A percentile compares a stretch with the other conserved stretches of the same genome.
Conservation (phyloP, 2,113 vertebrate genomes). For the Bujurquina vittata region DNA sequence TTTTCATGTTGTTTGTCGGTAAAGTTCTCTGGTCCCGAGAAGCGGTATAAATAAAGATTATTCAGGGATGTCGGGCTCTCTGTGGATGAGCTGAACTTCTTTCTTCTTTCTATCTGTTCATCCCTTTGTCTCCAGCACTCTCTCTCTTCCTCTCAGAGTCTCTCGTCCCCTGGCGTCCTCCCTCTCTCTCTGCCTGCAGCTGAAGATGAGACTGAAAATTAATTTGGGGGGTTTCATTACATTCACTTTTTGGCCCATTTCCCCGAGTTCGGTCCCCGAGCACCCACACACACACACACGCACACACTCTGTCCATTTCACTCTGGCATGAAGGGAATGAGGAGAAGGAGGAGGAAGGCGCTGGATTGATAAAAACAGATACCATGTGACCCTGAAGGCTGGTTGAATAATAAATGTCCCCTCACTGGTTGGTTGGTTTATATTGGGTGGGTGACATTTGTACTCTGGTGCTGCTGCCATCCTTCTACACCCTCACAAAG, state of each 20-base stretch:
- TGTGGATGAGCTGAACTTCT: background rate
- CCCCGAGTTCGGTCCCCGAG: conserved; percentile 75
- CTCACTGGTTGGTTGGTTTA: background rate
- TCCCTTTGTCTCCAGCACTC: conserved; percentile 2
- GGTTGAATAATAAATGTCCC: conserved; percentile 3
- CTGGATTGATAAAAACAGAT: background rate
- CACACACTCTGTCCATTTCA: conserved; percentile 26
- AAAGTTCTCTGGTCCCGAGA: background rate
- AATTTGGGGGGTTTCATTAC: conserved; percentile 79
- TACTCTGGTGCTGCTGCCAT: background rate
- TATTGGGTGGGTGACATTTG: background rate
- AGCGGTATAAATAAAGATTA: background rate
- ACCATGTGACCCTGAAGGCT: conserved; percentile 7
- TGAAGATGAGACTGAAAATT: conserved; percentile 79
- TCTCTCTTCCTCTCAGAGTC: background rate
- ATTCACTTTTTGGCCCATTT: conserved; percentile 80
- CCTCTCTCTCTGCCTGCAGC: conserved; percentile 65
- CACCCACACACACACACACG: background rate
- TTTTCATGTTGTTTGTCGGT: no score
- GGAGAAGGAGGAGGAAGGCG: background rate
- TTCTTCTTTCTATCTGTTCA: conserved; percentile 2
- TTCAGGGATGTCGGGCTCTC: background rate
- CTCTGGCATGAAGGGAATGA: conserved; percentile 30
- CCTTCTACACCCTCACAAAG: background rate
- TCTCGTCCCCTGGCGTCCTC: background rate